A percentile compares a stretch with the other conserved stretches of the same genome.
Conservation (phyloP, 2,888 invertebrate genomes). For the Morpho achilles region DNA sequence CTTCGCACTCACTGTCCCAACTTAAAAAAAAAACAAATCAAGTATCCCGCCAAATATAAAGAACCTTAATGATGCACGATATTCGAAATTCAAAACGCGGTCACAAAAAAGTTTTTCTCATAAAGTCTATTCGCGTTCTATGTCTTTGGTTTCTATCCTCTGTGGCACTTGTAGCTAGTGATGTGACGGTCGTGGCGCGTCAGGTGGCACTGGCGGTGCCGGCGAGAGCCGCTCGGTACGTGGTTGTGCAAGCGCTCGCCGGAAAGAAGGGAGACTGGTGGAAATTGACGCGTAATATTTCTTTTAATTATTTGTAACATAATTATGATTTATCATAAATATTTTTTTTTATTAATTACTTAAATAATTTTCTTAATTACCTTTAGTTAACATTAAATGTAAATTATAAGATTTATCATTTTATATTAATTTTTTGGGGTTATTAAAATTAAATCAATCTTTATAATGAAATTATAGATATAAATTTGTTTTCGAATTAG, state of each 20-base stretch:
- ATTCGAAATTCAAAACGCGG: background rate
- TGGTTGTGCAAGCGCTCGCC: constrained; percentile 30
- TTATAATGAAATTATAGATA: too few relatives aligned
- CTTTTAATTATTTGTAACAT: background rate
- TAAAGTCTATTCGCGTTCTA: background rate
- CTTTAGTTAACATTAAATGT: too few relatives aligned
- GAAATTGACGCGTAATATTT: constrained; percentile 7
- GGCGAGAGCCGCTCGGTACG: constrained; percentile 27
- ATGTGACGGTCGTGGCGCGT: constrained; percentile 37
- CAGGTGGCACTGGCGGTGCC: constrained; percentile 50
- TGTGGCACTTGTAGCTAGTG: constrained; percentile 18
- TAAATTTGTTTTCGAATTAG: too few relatives aligned
- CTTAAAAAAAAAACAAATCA: background rate
- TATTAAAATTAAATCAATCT: too few relatives aligned
- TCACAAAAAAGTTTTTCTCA: background rate
- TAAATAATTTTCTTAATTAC: too few relatives aligned
- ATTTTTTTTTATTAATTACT: too few relatives aligned
- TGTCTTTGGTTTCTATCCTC: constrained; percentile 7
- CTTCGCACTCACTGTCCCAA: constrained; percentile 40
- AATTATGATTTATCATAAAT: too few relatives aligned
- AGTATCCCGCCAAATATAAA: background rate
- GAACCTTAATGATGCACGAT: constrained; percentile 1
- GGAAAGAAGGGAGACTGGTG: constrained; percentile 13
- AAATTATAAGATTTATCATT: too few relatives aligned
- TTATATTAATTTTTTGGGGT: too few relatives aligned